A percentile compares a stretch with the other conserved stretches of the same genome.
These are phyloP conservation scores for Eueides isabella DNA, from an alignment of 1,140 invertebrate species.

Conservation along the genomic window DNA sequence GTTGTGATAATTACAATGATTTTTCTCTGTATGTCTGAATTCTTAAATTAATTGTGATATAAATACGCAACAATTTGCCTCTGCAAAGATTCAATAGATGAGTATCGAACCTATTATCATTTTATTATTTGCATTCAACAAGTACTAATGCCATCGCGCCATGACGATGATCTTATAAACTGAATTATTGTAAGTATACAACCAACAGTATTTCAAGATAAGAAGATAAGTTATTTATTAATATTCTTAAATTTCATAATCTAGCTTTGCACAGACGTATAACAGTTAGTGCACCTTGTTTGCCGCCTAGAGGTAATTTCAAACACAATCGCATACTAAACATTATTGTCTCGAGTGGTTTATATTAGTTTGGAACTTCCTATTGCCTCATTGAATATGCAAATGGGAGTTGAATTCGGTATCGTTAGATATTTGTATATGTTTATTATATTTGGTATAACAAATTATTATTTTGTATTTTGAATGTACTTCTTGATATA, in stretches of 20 bases:
- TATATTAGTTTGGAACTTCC: conserved; percentile 21
- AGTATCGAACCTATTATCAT: no score
- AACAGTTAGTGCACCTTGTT: conserved; percentile 3
- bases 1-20: no score
- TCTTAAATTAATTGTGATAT: no score
- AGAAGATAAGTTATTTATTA: not conserved
- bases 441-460: not conserved
- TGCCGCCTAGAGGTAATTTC: conserved; percentile 19
- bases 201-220: not conserved
- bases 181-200: no score
- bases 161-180: no score
- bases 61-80: no score
- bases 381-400: conserved; percentile 21
- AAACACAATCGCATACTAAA: conserved; percentile 12
- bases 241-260: not conserved
- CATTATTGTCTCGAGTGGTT: conserved; percentile 21
- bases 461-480: not conserved
- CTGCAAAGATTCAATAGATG: no score
- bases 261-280: not conserved
- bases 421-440: not conserved
- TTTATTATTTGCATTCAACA: no score
- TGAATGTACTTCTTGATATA: no score
- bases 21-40: no score
- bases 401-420: conserved; percentile 19
- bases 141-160: no score